A percentile compares a stretch with the other conserved stretches of the same genome.
These are phyloP conservation scores for Pristionchus pacificus DNA, from an alignment of 1,140 invertebrate species.

Conservation along the genomic window DNA sequence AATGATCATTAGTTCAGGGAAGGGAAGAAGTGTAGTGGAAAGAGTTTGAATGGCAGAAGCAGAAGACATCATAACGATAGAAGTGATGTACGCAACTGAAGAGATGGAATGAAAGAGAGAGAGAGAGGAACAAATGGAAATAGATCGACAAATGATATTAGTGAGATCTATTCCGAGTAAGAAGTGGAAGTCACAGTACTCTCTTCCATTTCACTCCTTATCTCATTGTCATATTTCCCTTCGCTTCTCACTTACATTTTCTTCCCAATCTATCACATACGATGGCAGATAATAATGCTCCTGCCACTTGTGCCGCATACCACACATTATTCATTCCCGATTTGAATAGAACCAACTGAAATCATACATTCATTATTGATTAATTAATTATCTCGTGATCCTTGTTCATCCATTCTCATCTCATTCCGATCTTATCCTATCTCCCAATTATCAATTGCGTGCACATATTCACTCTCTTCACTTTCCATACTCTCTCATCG, in stretches of 20 bases:
- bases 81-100: slow-evolving; percentile 53
- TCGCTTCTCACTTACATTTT: too few relatives aligned
- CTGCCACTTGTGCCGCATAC: slow-evolving; percentile 57
- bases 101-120: too few relatives aligned
- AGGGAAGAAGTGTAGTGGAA: slow-evolving; percentile 42
- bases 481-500: too few relatives aligned
- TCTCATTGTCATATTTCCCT: too few relatives aligned
- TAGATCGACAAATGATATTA: too few relatives aligned
- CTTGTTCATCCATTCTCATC: too few relatives aligned
- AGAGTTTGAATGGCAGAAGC: slow-evolving; percentile 46
- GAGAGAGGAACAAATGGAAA: not conserved
- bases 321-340: slow-evolving; percentile 40
- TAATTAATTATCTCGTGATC: too few relatives aligned
- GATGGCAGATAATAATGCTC: slow-evolving; percentile 45
- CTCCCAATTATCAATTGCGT: too few relatives aligned
- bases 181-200: not conserved
- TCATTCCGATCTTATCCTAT: too few relatives aligned
- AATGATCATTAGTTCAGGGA: slow-evolving; percentile 43
- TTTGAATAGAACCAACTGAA: slow-evolving; percentile 15
- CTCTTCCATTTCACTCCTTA: too few relatives aligned
- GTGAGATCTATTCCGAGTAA: not conserved
- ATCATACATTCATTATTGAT: too few relatives aligned
- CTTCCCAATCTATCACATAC: slow-evolving; percentile 50
- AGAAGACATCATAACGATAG: slow-evolving; percentile 47
- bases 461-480: too few relatives aligned